Evolutionary conservation across 2,888 invertebrate genomes (phyloP).

Genomic region (Empis livida): DNA sequence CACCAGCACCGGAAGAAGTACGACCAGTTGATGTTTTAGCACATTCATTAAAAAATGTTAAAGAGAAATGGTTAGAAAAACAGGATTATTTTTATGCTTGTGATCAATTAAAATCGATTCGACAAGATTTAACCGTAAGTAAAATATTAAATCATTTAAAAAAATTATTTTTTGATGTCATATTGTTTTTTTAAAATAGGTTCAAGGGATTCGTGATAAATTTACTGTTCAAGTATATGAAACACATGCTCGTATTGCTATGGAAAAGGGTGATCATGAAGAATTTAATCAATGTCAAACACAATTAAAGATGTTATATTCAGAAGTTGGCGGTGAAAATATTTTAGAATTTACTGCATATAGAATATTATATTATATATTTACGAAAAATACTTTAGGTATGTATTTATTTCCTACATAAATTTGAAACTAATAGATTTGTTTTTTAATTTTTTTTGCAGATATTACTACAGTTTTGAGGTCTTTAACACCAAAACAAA

Average conservation of each 20-base stretch:
- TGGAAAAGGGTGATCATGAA: slow-evolving; percentile 96
- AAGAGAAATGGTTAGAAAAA: slow-evolving; percentile 77
- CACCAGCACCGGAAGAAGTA: slow-evolving; percentile 83
- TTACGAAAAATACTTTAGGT: slow-evolving; percentile 96
- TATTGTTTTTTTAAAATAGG: slow-evolving; percentile 40
- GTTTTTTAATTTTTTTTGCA: slow-evolving; percentile 29
- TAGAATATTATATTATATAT: slow-evolving; percentile 92
- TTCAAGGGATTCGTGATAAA: slow-evolving; percentile 87
- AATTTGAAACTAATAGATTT: neutral
- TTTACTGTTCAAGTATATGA: slow-evolving; percentile 99
- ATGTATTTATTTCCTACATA: slow-evolving; percentile 19
- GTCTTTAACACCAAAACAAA: slow-evolving; percentile 61
- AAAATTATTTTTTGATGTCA: neutral
- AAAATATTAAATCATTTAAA: no score
- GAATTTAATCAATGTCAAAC: slow-evolving; percentile 99
- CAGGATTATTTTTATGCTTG: slow-evolving; percentile 95
- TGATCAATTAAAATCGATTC: slow-evolving; percentile 95
- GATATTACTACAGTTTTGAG: slow-evolving; percentile 89
- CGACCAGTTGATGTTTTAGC: slow-evolving; percentile 78
- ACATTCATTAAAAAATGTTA: slow-evolving; percentile 78
- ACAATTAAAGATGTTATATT: slow-evolving; percentile 89
- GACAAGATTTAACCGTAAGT: slow-evolving; percentile 94
- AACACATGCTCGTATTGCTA: slow-evolving; percentile 92
- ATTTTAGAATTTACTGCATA: slow-evolving; percentile 91
- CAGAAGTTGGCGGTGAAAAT: slow-evolving; percentile 63